A percentile compares a stretch with the other conserved stretches of the same genome.
These are phyloP conservation scores for Platycercus adscitus DNA, from an alignment of 2,113 vertebrate species.

Conservation along the genomic window DNA sequence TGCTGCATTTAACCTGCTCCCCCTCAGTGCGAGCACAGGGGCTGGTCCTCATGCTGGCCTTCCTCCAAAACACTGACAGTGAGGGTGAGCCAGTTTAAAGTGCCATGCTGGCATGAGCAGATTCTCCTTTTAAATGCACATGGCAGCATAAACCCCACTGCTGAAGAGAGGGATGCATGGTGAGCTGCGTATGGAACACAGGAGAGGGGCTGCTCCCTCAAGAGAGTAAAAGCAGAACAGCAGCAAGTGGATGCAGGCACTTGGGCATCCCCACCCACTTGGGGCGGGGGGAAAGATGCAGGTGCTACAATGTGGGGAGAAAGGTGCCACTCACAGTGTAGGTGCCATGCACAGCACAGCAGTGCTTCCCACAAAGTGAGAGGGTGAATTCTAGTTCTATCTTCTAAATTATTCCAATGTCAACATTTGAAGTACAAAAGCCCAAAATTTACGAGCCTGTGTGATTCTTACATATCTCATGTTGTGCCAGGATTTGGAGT, in stretches of 20 bases:
- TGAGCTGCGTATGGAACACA: neutral
- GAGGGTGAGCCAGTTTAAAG: rapidly evolving
- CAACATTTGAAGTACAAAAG: neutral
- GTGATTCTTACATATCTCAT: neutral
- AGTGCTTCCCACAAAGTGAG: rapidly evolving
- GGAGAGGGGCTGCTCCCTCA: neutral
- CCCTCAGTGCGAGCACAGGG: rapidly evolving
- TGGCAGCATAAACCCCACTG: rapidly evolving
- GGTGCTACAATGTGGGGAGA: rapidly evolving
- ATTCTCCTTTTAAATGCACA: neutral
- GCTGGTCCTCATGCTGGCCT: rapidly evolving
- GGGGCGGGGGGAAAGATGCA: rapidly evolving
- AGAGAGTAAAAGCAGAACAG: neutral
- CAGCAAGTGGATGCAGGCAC: neutral
- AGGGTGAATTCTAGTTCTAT: neutral
- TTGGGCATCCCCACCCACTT: no score
- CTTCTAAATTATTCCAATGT: neutral
- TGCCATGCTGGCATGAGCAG: neutral
- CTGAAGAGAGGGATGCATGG: rapidly evolving
- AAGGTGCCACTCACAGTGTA: rapidly evolving
- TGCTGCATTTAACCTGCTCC: rapidly evolving
- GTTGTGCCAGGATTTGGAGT: neutral
- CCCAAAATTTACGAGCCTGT: neutral
- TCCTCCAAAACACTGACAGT: rapidly evolving
- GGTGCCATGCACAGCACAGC: rapidly evolving